Evolutionary conservation across 2,888 invertebrate species (phyloP), one percentile per base, ranked within the genome.

Genomic region (Papilio demoleus): DNA sequence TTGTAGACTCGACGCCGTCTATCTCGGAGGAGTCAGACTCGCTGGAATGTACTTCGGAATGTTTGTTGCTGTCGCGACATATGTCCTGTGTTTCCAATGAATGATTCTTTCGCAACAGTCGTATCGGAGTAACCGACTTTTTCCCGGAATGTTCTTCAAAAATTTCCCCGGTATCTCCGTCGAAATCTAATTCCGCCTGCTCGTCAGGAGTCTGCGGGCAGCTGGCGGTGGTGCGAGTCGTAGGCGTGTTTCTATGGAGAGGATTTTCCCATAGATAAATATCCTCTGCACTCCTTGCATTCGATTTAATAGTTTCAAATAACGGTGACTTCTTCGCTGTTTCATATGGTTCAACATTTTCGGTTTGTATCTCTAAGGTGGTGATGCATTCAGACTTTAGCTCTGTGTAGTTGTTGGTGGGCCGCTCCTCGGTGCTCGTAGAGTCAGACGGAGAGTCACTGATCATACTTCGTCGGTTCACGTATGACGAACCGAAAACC

Each of bases 191-290:
- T 63, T 96, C 95, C 0, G 94, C 94, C 78, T 95, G 95, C 78
- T 96, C 96, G 78, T 96, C 95, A 0, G 96, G 96, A 0, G 96
- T 96, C 63, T 94, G 93, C 3, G 94, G 94, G 68, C 93, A 91
- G 74, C 89, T 88, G 1, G 88, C 84, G 73, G 91, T 81, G 53
- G 87, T 81, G 81, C 93, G 73, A 79, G 94, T 81, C 76, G 86
- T 85, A 36, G 88, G 84, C 1, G 88, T 93, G 70, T 93, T 93
- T 75, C 93, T 90, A 77, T 95, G 95, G 42, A 96, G 83, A 0
- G 96, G 96, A 88, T 96, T 96, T 82, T 96, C 96, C 96, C 96
- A 96, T 27, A 96, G 84, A 79, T 96, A 96, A 61, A 96, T 95
- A 75, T 96, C 96, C 71, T 95, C 94, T 11, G 93, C 94, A 72